Conservation (phyloP, 2,888 invertebrate genomes). For the Temnothorax rugatulus region DNA sequence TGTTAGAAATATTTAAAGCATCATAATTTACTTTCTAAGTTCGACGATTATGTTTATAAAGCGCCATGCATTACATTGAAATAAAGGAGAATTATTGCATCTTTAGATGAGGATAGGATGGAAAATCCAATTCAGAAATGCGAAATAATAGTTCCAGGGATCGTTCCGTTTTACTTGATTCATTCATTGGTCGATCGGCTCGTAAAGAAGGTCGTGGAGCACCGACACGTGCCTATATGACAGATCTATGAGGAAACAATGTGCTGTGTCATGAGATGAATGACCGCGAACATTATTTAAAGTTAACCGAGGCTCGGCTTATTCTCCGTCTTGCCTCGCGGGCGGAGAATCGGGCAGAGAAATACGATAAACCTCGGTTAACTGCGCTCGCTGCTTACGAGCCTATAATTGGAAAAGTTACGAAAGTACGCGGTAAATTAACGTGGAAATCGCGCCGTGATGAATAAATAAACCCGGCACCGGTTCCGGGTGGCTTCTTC, state of each 20-base stretch:
- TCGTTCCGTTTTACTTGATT: background rate
- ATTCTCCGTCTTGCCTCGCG: background rate
- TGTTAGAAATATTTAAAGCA: too few species aligned
- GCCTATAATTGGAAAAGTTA: slow-evolving; percentile 33
- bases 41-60: background rate
- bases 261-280: background rate
- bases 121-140: background rate
- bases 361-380: slow-evolving; percentile 14
- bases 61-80: background rate
- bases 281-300: slow-evolving; percentile 15
- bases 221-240: background rate
- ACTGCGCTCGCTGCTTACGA: slow-evolving; percentile 12
- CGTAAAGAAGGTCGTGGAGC: background rate
- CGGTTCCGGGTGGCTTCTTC: slow-evolving; percentile 55
- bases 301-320: background rate
- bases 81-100: background rate
- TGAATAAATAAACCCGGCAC: slow-evolving; percentile 41
- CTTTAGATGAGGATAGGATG: background rate
- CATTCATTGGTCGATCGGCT: background rate
- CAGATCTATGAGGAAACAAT: slow-evolving; percentile 4
- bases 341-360: background rate
- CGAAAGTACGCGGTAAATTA: slow-evolving; percentile 41
- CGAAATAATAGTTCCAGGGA: background rate
- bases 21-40: background rate
- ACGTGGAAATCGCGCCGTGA: slow-evolving; percentile 40